Evolutionary conservation across 2,797 vertebrate species (phyloP).

Genomic region (Lemur catta): DNA sequence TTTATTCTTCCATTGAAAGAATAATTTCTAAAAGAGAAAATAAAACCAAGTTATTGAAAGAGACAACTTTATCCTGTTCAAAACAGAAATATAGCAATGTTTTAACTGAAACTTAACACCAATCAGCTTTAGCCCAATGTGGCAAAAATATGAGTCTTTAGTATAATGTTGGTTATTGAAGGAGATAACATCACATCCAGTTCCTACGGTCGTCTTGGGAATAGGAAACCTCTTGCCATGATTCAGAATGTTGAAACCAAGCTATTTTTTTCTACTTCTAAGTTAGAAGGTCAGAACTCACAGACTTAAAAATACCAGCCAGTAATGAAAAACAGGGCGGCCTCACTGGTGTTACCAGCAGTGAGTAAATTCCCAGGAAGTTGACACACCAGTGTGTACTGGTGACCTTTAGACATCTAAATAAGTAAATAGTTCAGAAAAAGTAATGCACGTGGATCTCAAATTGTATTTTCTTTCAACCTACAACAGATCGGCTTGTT

Average conservation of each 20-base stretch:
- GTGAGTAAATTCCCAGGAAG: constrained; percentile 74
- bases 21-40: constrained; percentile 30
- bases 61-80: background rate
- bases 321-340: constrained; percentile 69
- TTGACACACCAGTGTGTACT: constrained; percentile 72
- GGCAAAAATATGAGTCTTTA: background rate
- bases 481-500: constrained; percentile 48
- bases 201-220: background rate
- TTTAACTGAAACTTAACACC: background rate
- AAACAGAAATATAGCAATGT: background rate
- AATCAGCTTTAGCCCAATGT: constrained; percentile 8
- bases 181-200: background rate
- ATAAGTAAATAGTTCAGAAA: constrained; percentile 71
- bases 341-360: constrained; percentile 67
- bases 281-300: background rate
- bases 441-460: constrained; percentile 64
- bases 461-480: constrained; percentile 66
- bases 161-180: background rate
- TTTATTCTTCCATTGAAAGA: constrained; percentile 19
- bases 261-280: constrained; percentile 22
- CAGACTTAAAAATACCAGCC: constrained; percentile 61
- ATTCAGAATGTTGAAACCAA: background rate
- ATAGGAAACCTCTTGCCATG: constrained; percentile 10
- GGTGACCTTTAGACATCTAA: constrained; percentile 82
- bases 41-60: constrained; percentile 23